phyloP scores from a whole-genome alignment of 2,888 invertebrate genomes.

The Melipona bicolor region DNA sequence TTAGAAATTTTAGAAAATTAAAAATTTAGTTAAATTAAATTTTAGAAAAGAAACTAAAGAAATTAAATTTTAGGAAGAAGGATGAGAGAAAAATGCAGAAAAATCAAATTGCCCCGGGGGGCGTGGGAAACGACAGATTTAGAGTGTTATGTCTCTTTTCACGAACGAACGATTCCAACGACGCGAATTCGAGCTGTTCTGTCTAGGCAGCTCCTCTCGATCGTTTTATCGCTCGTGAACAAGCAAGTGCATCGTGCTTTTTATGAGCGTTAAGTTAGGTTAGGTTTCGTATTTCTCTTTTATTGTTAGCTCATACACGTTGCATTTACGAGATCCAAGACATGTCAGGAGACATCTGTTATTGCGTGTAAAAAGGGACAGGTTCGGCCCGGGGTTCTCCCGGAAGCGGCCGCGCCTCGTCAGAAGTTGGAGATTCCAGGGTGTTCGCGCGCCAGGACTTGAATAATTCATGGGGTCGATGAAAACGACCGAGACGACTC shows the following conservation, averaged over 20 bases:
- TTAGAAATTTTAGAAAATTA: no score
- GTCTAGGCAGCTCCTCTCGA: not conserved
- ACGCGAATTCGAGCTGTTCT: constrained; percentile 10
- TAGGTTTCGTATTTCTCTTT: constrained; percentile 34
- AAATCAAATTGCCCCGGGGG: no score
- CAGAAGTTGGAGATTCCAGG: not conserved
- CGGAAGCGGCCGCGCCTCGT: not conserved
- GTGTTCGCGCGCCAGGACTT: not conserved
- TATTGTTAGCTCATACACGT: constrained; percentile 36
- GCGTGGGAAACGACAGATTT: no score
- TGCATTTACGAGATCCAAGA: constrained; percentile 32
- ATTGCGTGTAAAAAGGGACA: constrained; percentile 13
- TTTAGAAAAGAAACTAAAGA: no score
- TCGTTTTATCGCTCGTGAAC: constrained; percentile 40
- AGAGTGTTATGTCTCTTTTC: no score
- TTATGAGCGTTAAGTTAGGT: constrained; percentile 11
- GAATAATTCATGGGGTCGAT: constrained; percentile 12
- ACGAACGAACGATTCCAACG: not conserved
- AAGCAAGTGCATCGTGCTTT: constrained; percentile 38
- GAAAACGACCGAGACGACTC: no score
- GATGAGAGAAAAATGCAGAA: no score
- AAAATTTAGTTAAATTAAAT: no score
- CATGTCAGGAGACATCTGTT: constrained; percentile 25
- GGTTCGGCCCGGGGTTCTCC: no score
- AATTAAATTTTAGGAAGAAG: not conserved